Evolutionary conservation across 1,140 invertebrate genomes (phyloP).

Genomic region (Bombus sylvicola): DNA sequence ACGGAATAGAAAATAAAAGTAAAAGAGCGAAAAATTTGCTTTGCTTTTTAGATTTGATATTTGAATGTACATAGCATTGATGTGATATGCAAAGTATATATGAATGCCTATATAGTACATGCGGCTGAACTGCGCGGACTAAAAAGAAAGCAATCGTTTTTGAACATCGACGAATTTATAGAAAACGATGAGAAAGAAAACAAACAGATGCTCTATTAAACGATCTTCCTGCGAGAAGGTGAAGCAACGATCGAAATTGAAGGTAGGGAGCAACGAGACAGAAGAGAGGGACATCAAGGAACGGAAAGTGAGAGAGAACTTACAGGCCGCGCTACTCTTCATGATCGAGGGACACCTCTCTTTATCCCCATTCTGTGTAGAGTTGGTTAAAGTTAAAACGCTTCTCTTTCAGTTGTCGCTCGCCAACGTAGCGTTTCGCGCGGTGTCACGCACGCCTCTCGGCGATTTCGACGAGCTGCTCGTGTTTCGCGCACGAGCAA

Average conservation of each 20-base stretch:
- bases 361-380: constrained; percentile 72
- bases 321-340: constrained; percentile 63
- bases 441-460: constrained; percentile 41
- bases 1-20: too few species aligned
- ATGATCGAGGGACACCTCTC: constrained; percentile 72
- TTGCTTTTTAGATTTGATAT: too few species aligned
- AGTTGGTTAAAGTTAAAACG: constrained; percentile 61
- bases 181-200: not conserved
- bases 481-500: constrained; percentile 3
- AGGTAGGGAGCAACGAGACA: constrained; percentile 19
- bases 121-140: too few species aligned
- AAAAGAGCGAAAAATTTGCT: not conserved
- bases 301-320: constrained; percentile 51
- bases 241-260: constrained; percentile 44
- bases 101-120: too few species aligned
- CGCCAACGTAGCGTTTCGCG: constrained; percentile 72
- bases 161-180: not conserved
- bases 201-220: constrained; percentile 8
- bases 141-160: not conserved
- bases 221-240: constrained; percentile 7
- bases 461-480: constrained; percentile 21
- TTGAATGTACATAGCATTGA: too few species aligned
- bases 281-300: constrained; percentile 30
- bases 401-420: constrained; percentile 77
- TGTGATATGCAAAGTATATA: not conserved